These are phyloP conservation scores for Odontomachus brunneus DNA, from an alignment of 1,140 invertebrate species.

Conservation along the genomic window DNA sequence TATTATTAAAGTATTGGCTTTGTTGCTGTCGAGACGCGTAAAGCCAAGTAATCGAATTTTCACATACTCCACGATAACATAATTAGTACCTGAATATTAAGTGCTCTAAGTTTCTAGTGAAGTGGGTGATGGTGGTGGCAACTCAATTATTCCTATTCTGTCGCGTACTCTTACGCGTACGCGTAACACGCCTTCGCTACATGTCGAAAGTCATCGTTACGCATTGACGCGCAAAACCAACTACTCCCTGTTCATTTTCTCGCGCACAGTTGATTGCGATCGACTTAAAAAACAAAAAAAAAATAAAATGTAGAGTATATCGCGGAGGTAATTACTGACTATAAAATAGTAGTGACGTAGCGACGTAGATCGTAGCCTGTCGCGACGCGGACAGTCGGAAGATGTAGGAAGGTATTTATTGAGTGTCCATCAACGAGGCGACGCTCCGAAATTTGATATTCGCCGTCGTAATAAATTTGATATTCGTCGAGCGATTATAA, in stretches of 20 bases:
- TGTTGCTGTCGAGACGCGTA: slow-evolving; percentile 59
- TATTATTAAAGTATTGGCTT: slow-evolving; percentile 23
- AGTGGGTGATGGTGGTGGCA: slow-evolving; percentile 27
- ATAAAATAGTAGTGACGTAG: slow-evolving; percentile 43
- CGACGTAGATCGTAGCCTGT: slow-evolving; percentile 43
- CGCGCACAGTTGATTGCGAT: not conserved
- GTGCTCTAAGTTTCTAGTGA: slow-evolving; percentile 62
- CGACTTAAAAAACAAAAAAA: not conserved
- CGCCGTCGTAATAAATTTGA: not conserved
- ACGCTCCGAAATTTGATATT: not conserved
- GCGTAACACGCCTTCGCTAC: not conserved
- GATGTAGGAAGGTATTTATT: too few species aligned
- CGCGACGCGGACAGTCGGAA: slow-evolving; percentile 1
- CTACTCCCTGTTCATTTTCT: not conserved
- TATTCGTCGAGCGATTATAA: slow-evolving; percentile 16
- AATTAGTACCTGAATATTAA: slow-evolving; percentile 75
- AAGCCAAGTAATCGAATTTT: slow-evolving; percentile 42
- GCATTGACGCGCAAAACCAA: not conserved
- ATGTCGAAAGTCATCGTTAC: slow-evolving; percentile 6
- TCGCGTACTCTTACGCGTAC: too few species aligned
- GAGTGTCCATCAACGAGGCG: not conserved
- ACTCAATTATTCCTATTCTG: slow-evolving; percentile 46
- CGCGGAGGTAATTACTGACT: slow-evolving; percentile 9
- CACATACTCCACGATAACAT: slow-evolving; percentile 58
- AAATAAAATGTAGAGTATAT: slow-evolving; percentile 41